Base-by-base conservation (phyloP, 2,113 vertebrate species). In the Ameiurus melas region DNA sequence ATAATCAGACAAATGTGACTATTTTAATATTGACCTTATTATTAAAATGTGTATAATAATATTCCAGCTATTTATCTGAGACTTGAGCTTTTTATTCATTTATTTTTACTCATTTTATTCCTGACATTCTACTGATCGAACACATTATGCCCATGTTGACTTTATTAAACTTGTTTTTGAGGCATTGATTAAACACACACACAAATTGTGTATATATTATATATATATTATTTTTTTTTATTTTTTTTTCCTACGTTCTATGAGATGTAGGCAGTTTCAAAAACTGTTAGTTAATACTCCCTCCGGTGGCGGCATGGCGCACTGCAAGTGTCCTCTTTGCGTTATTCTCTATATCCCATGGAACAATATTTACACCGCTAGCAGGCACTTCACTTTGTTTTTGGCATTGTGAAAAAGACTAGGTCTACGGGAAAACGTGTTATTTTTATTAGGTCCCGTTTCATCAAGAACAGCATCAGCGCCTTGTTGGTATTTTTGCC, bases 371-470 rank as follows among this genome's bases (percentile, higher is more conserved):
- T 43, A 66, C 39, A 83, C 78, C 13, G 51, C 73, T 85, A 19
- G 84, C 85, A 85, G 78, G 57, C 20, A 78, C 86, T 90, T 62
- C 75, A 6, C 92, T 90, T 93, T 90, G 93, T 93, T 91, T 92
- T 90, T 87, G 43, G 90, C 85, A 89, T 87, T 90, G 92, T 60
- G 87, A 91, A 90, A 90, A 90, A 89, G 83, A 66, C 88, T 92
- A 89, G 90, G 88, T 89, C 83, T 92, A 89, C 91, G 91, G 77
- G 90, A 92, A 94, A 93, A 51, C 8, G 94, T 92, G 92, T 93
- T 93, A 93, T 93, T 92, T 92, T 87, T 55, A 71, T 87, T 90
- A 86, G 92, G 92, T 91, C 91, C 86, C 84, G 93, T 92, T 93
- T 92, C 87, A 85, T 93, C 91, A 90, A 62, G 87, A 75, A 53